Base-by-base conservation (phyloP, 1,140 invertebrate species). In the Calephelis virginiensis region DNA sequence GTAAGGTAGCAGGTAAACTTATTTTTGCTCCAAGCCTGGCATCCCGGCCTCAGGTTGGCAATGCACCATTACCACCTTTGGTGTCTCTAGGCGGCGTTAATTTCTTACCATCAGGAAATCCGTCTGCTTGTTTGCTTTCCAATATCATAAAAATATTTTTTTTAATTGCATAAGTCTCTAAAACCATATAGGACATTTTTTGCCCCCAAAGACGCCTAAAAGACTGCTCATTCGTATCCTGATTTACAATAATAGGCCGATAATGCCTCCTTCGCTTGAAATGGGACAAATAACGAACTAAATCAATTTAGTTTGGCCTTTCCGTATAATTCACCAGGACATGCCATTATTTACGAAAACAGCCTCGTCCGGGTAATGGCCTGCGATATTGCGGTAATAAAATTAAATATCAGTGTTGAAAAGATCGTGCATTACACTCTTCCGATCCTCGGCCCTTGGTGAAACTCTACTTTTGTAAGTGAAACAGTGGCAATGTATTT, bases 181-280 rank as follows among this genome's bases (percentile, higher is more conserved):
- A 12, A 12, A 50, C 14, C 9, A 50, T 13, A 9, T 5, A 17
- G 7, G 13, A 50, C n/a, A 50, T 5, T 8, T 17, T 14, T 4
- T 10, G 13, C 14, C 14, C 49, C 9, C 4, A 17, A 14, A 50
- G 13, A 43, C 40, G 40, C 40, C 40, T 43, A 9, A 50, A 28
- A 56, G 50, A 11, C 50, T 56, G 50, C 17, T 6, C 50, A 56
- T 11, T 56, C 17, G 17, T 37, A 8, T 28, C 17, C 17, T 56
- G 9, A 56, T 56, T 56, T 28, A 56, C 50, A 28, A 10, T 56
- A 56, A 56, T 56, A 56, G 50, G 50, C 50, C 50, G 50, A 56
- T 56, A 56, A 56, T 37, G 14, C 17, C 14, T 28, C 50, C 50
- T 11, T 56, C 50, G 50, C 50, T 56, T 56, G 14, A 11, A 56